Evolutionary conservation across 2,888 invertebrate species (phyloP).

Genomic region (Abrostola tripartita): DNA sequence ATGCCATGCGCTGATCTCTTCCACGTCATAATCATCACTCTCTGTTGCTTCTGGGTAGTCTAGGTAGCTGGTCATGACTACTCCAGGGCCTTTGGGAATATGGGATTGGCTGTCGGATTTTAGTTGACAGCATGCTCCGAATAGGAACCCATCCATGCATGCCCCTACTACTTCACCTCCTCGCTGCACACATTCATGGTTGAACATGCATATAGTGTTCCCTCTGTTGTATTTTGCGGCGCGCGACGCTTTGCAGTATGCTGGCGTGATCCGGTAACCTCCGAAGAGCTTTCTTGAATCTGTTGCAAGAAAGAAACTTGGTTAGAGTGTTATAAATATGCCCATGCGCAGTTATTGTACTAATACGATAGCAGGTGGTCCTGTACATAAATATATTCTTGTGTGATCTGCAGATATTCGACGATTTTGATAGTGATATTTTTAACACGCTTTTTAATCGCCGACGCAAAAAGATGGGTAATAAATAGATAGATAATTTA

Average conservation of each 20-base stretch:
- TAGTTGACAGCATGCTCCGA: conserved; percentile 96
- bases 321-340: neutral
- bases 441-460: too few relatives aligned
- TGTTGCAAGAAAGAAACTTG: conserved; percentile 59
- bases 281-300: conserved; percentile 92
- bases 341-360: too few relatives aligned
- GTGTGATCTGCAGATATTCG: too few relatives aligned
- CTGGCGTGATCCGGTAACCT: conserved; percentile 95
- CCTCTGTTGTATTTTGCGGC: conserved; percentile 90
- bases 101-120: conserved; percentile 83
- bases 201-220: conserved; percentile 97
- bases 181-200: conserved; percentile 94
- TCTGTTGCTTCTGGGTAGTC: conserved; percentile 81
- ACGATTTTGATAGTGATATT: too few relatives aligned
- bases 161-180: conserved; percentile 95
- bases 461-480: too few relatives aligned
- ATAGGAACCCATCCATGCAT: conserved; percentile 97
- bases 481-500: too few relatives aligned
- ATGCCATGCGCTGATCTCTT: conserved; percentile 80
- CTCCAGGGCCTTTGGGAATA: conserved; percentile 84
- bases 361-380: too few relatives aligned
- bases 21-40: conserved; percentile 78
- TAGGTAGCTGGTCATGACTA: conserved; percentile 83
- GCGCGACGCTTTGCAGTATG: conserved; percentile 92
- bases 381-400: too few relatives aligned